A percentile compares a stretch with the other conserved stretches of the same genome.
Conservation (phyloP, 2,113 vertebrate species). For the Tragulus kanchil region DNA sequence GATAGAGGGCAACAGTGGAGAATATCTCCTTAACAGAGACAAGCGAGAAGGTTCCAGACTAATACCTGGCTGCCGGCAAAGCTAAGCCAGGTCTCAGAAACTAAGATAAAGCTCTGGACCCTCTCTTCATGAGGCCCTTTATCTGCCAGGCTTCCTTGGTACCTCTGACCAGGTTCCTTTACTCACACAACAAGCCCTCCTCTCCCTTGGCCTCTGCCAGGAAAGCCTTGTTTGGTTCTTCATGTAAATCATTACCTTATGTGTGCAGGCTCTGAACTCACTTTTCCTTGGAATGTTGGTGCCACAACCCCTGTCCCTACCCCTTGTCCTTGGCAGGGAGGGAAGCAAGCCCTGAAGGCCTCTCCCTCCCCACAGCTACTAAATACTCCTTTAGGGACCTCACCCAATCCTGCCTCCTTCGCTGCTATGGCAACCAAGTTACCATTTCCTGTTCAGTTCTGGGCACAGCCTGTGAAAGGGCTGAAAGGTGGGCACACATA, state of each 20-base stretch:
- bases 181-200: background rate
- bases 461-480: background rate
- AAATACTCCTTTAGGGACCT: background rate
- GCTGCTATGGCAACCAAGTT: constrained; percentile 43
- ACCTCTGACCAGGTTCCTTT: background rate
- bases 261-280: background rate
- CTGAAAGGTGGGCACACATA: background rate
- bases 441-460: constrained; percentile 62
- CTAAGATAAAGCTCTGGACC: background rate
- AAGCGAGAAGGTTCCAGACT: background rate
- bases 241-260: background rate
- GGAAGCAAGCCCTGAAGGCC: background rate
- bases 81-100: background rate
- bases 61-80: background rate
- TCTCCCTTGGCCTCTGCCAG: background rate
- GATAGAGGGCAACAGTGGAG: rapidly evolving
- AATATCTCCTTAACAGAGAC: background rate
- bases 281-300: constrained; percentile 10
- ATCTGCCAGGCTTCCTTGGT: background rate
- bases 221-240: background rate
- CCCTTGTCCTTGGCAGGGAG: background rate
- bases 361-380: background rate
- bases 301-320: background rate
- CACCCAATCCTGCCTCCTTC: background rate
- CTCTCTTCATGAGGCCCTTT: background rate